phyloP scores from a whole-genome alignment of 2,797 vertebrate species.

The Lepidocolaptes lacrymiger region DNA sequence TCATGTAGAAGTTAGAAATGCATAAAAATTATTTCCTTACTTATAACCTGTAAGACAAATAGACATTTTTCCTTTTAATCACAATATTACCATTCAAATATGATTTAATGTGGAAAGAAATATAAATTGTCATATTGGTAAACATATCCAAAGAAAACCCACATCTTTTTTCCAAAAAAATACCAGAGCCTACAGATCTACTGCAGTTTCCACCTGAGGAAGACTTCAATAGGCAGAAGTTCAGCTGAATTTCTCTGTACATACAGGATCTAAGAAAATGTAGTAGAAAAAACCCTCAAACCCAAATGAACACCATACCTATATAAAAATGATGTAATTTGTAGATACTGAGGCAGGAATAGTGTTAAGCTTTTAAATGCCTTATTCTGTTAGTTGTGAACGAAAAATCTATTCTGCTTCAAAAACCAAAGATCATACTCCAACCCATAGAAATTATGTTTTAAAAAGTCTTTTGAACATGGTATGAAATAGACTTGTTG shows the following conservation, averaged over 20 bases:
- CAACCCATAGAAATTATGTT: neutral
- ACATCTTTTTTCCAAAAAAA: neutral
- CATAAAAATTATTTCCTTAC: neutral
- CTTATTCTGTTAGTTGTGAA: neutral
- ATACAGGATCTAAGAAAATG: neutral
- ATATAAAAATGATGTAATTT: neutral
- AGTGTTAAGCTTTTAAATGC: neutral
- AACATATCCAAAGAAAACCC: neutral
- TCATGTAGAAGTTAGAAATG: neutral
- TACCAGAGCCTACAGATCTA: neutral
- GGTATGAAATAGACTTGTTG: neutral
- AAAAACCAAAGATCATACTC: neutral
- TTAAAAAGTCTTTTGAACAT: neutral
- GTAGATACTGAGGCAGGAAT: neutral
- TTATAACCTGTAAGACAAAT: neutral
- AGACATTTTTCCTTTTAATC: neutral
- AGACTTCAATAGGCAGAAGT: neutral
- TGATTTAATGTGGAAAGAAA: neutral
- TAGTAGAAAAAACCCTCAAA: accelerated
- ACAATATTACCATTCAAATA: neutral
- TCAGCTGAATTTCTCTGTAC: neutral
- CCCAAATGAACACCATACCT: neutral
- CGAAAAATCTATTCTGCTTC: neutral
- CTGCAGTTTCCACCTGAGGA: neutral
- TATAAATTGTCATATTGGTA: neutral